Base-by-base conservation (phyloP, 2,888 invertebrate species). In the Ormyrus pomaceus region DNA sequence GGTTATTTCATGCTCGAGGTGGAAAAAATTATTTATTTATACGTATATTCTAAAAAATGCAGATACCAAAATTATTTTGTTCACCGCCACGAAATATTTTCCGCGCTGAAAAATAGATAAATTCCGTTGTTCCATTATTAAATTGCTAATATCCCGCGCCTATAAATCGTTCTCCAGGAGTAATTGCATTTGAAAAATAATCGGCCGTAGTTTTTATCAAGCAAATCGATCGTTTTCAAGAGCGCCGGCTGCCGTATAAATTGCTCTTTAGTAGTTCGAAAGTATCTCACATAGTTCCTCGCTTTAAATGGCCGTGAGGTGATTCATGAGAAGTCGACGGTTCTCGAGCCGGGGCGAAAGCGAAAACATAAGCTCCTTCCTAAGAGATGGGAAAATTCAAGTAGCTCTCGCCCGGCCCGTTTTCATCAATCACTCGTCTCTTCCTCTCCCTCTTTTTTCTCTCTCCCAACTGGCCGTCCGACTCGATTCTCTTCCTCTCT, bases 311-410 rank as follows among this genome's bases (percentile, higher is more conserved):
- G 75, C 51, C 50, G 55, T 11, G 45, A 6, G 59, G 50, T 75
- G 75, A 75, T 75, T 75, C 75, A 75, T 75, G 75, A 53, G 75
- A 53, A 72, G 71, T 62, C 61, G 51, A 11, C 8, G n/a, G 9
- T 19, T 19, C 6, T 6, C 7, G 9, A 59, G 50, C n/a, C 56
- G 58, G 34, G 61, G 34, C 50, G 64, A 64, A 55, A 62, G 51
- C 58, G 71, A 66, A 66, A 77, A 66, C 71, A 76, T 66, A 72
- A 66, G 71, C 70, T 77, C n/a, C 53, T 62, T 34, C 34, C 56
- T 64, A 56, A 62, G 70, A 62, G 56, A 61, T 66, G 66, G 55
- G 62, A 76, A 62, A 76, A 76, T 69, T 76, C 76, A 70, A 77
- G 64, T 50, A 56, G 56, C 19, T 50, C 34, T 34, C 34, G 34